phyloP scores from a whole-genome alignment of 1,140 invertebrate genomes.

The Sinonovacula constricta region DNA sequence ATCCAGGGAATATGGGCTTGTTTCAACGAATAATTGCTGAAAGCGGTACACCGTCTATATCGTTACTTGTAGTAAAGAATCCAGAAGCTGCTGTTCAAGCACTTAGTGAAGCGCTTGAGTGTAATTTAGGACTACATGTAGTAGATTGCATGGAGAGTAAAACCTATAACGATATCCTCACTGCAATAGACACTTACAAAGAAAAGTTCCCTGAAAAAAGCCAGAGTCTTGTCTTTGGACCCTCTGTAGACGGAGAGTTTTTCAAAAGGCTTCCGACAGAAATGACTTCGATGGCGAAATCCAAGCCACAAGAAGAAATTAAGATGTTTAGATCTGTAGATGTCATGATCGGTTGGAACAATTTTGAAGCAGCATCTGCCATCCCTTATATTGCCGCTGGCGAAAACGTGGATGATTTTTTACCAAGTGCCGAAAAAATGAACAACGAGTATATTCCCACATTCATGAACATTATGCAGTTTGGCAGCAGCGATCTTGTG shows the following conservation, averaged over 20 bases:
- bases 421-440: background rate
- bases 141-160: background rate
- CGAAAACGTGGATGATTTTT: background rate
- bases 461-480: background rate
- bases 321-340: background rate
- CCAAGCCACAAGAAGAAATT: background rate
- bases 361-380: background rate
- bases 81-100: constrained; percentile 5
- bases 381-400: background rate
- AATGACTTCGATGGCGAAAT: background rate
- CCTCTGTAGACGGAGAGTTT: background rate
- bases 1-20: constrained; percentile 55
- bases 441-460: background rate
- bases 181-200: no score
- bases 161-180: constrained; percentile 4
- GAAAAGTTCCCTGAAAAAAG: constrained; percentile 11
- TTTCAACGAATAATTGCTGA: constrained; percentile 58
- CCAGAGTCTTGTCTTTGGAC: constrained; percentile 14
- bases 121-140: constrained; percentile 13
- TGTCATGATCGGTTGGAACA: background rate
- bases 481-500: background rate
- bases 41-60: constrained; percentile 49
- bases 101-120: constrained; percentile 12
- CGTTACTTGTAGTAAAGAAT: constrained; percentile 26
- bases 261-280: background rate